Evolutionary conservation across 2,113 vertebrate species (phyloP).

Genomic region (Amazona vittata): DNA sequence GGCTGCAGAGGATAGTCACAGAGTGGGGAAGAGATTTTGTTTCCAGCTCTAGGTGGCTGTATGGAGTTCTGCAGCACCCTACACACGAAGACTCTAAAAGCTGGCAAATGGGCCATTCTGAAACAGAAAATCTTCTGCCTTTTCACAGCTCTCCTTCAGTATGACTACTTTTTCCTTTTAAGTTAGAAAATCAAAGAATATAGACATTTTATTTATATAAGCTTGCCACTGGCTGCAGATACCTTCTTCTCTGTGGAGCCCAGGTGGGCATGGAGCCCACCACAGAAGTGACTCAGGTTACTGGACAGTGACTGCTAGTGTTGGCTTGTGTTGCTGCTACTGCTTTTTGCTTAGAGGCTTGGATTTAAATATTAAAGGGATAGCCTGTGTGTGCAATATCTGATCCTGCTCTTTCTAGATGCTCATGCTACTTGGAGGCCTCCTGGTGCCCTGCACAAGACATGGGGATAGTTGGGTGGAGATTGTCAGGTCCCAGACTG

Average conservation of each 20-base stretch:
- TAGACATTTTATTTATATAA: neutral
- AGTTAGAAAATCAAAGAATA: neutral
- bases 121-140: neutral
- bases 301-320: neutral
- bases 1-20: neutral
- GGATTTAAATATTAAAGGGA: neutral
- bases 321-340: neutral
- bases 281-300: neutral
- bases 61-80: neutral
- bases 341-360: neutral
- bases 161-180: neutral
- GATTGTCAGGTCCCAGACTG: neutral
- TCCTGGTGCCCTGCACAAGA: neutral
- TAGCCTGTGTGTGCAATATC: neutral
- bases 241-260: neutral
- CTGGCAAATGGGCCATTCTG: neutral
- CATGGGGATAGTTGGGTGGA: accelerated
- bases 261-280: neutral
- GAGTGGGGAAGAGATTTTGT: neutral
- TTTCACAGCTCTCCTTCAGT: neutral
- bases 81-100: neutral
- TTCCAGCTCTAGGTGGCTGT: constrained; percentile 25
- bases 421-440: neutral
- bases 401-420: neutral
- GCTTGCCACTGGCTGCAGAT: neutral